A percentile compares a stretch with the other conserved stretches of the same genome.
Evolutionary conservation across 2,888 invertebrate genomes (phyloP).

Genomic region (Palloptera scutellata): DNA sequence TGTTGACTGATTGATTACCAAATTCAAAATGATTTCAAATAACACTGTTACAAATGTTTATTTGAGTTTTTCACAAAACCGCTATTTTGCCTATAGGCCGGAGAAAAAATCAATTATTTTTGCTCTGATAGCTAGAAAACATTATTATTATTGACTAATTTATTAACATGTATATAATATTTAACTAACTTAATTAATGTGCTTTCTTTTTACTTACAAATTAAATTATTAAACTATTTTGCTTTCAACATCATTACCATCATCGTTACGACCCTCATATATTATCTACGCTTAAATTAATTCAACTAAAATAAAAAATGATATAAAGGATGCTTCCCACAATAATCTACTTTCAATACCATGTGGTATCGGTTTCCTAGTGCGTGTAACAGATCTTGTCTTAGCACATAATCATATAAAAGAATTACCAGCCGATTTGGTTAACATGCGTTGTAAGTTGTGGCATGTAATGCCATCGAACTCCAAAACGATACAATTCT

Average conservation of each 20-base stretch:
- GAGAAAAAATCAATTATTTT: too few relatives aligned
- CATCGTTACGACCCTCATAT: background rate
- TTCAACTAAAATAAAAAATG: too few relatives aligned
- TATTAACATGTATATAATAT: too few relatives aligned
- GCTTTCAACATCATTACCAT: background rate
- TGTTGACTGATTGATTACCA: background rate
- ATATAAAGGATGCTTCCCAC: constrained; percentile 78
- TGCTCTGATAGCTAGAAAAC: too few relatives aligned
- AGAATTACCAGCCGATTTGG: constrained; percentile 82
- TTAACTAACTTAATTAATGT: too few relatives aligned
- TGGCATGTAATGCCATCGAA: background rate
- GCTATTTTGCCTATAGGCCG: too few relatives aligned
- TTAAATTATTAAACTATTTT: background rate
- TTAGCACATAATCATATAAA: constrained; percentile 78
- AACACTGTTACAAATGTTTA: too few relatives aligned
- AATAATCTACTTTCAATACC: constrained; percentile 79
- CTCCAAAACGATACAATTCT: background rate
- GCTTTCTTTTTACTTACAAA: too few relatives aligned
- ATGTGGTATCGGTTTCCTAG: constrained; percentile 83
- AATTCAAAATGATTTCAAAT: too few relatives aligned
- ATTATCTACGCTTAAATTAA: too few relatives aligned
- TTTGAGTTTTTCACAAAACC: too few relatives aligned
- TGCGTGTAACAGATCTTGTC: constrained; percentile 77
- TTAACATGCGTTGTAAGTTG: constrained; percentile 79
- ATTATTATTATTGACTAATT: too few relatives aligned